Conservation (phyloP, 2,888 invertebrate genomes). For the Melinaea marsaeus region DNA sequence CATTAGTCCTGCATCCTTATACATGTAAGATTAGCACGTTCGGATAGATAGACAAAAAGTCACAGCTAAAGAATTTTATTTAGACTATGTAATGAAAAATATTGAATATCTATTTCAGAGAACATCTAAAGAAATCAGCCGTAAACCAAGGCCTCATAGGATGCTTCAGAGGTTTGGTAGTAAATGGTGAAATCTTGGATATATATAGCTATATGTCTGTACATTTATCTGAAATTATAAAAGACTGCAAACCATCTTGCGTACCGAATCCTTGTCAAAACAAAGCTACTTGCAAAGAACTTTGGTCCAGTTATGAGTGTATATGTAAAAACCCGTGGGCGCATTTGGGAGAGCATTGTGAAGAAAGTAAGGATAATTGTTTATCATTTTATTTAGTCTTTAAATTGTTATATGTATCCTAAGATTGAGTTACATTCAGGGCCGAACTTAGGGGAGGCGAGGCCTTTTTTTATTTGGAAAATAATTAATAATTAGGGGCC, state of each 20-base stretch:
- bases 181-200: slow-evolving; percentile 93
- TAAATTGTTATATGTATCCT: too few species aligned
- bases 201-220: slow-evolving; percentile 96
- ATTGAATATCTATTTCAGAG: slow-evolving; percentile 70
- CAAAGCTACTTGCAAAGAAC: slow-evolving; percentile 91
- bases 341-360: slow-evolving; percentile 92
- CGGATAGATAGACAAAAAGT: too few species aligned
- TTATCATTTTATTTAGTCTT: too few species aligned
- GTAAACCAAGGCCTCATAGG: slow-evolving; percentile 94
- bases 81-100: neutral
- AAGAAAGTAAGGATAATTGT: slow-evolving; percentile 84
- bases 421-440: too few species aligned
- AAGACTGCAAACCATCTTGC: slow-evolving; percentile 95
- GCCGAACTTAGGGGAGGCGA: too few species aligned
- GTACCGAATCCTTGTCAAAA: slow-evolving; percentile 96
- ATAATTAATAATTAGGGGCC: too few species aligned
- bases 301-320: slow-evolving; percentile 95
- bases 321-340: slow-evolving; percentile 96
- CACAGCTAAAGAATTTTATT: too few species aligned
- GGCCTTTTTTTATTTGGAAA: too few species aligned
- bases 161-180: slow-evolving; percentile 94
- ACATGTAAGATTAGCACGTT: too few species aligned
- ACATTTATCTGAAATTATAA: slow-evolving; percentile 92
- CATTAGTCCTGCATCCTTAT: too few species aligned
- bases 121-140: slow-evolving; percentile 87